Evolutionary conservation across 2,113 vertebrate genomes (phyloP), one percentile per base, ranked within the genome.

Genomic region (Thalassarche chlororhynchos): DNA sequence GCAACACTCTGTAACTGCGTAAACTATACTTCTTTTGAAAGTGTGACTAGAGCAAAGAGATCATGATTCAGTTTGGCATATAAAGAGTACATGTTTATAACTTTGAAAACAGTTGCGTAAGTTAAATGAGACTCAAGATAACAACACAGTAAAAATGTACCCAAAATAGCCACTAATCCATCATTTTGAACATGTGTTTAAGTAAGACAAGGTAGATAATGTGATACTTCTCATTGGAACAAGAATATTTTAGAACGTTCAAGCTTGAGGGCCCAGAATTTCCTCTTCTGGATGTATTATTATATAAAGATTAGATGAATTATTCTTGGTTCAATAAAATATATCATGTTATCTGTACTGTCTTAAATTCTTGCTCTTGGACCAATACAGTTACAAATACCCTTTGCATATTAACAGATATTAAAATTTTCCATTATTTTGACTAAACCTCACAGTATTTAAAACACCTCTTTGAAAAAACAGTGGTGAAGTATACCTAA

Each of bases 191-290:
- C 54, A 55, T 10, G 19, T 66, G 31, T 89, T 92, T 85, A 91
- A 76, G 49, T 38, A 84, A 84, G 89, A 91, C 54, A 95, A 96
- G 84, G 92, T 89, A 96, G 87, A 97, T 87, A 92, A 87, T 34
- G 29, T 36, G 72, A 89, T 58, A 58, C 13, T 84, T 89, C 60
- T 93, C 38, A 85, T 51, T 95, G 61, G 28, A 96, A 89, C 4
- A 32, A 54, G 46, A 69, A 65, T 76, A 76, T 87, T 96, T 94
- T 38, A 42, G 65, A 83, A 91, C 9, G 4, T 79, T 87, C 66
- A 93, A 57, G n/a, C 57, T 74, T 49, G 25, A 84, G 12, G 34
- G 17, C 61, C 25, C 36, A 82, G 21, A 72, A 66, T 15, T 79
- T 89, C 72, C 2, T 38, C 47, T 76, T 61, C 69, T 76, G 52